Conservation (phyloP, 2,797 vertebrate genomes). For the Chromobotia macracanthus region DNA sequence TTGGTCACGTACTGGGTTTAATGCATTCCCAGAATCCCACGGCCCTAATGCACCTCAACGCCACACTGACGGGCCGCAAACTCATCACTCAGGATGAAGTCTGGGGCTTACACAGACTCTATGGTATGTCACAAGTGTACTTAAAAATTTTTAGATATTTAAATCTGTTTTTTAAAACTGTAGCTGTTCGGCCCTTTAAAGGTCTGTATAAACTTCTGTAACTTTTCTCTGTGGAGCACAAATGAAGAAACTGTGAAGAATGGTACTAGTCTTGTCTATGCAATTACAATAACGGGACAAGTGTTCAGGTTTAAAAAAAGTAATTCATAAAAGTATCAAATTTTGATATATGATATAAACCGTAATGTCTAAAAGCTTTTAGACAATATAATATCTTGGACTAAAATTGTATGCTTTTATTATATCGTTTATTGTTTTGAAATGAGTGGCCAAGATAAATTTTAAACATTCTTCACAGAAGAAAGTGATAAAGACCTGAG, state of each 20-base stretch:
- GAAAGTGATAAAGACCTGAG: too few species aligned
- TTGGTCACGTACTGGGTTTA: constrained; percentile 91
- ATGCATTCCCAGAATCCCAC: constrained; percentile 92
- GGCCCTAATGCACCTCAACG: constrained; percentile 96
- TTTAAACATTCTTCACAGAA: too few species aligned
- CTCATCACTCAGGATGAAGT: constrained; percentile 93
- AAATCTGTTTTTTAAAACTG: too few species aligned
- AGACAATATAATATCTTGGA: too few species aligned
- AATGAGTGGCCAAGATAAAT: too few species aligned
- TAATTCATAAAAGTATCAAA: background rate
- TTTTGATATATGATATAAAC: background rate
- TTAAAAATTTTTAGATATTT: background rate
- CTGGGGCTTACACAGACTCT: constrained; percentile 94
- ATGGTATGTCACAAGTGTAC: constrained; percentile 75
- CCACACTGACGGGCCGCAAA: constrained; percentile 91
- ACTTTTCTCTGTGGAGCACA: too few species aligned
- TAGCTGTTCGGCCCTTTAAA: too few species aligned
- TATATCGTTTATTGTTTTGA: too few species aligned
- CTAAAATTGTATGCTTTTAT: too few species aligned
- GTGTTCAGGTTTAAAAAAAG: background rate
- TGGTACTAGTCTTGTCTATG: background rate
- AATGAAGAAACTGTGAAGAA: background rate
- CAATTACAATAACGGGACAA: background rate
- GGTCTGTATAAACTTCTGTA: background rate
- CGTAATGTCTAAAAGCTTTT: too few species aligned